phyloP scores from a whole-genome alignment of 2,113 vertebrate species.

The Aphelocoma coerulescens region DNA sequence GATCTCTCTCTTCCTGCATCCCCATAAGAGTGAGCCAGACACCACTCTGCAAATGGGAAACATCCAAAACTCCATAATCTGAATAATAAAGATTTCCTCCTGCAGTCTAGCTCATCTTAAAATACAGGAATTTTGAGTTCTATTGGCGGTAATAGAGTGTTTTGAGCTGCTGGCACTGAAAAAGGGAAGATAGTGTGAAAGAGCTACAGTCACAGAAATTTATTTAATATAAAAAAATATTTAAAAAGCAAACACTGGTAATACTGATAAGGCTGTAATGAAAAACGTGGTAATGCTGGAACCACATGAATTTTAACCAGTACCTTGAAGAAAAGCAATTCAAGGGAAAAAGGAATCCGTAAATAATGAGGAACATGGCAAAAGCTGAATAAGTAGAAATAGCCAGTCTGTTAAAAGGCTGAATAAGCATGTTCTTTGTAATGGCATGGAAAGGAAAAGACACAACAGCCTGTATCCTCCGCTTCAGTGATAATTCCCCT shows the following conservation, averaged over 20 bases:
- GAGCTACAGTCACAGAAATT: not conserved
- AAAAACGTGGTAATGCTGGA: not conserved
- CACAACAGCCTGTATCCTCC: not conserved
- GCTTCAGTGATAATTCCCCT: not conserved
- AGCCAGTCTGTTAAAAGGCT: slow-evolving; percentile 22
- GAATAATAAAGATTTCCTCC: not conserved
- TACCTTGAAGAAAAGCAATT: slow-evolving; percentile 7
- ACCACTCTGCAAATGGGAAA: not conserved
- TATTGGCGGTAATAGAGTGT: rapidly evolving
- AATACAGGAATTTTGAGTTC: not conserved
- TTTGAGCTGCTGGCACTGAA: not conserved
- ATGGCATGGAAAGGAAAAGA: not conserved
- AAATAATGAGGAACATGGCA: slow-evolving; percentile 50
- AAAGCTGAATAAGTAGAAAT: slow-evolving; percentile 52
- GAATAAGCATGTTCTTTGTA: slow-evolving; percentile 52
- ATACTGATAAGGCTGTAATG: not conserved
- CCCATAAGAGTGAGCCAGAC: not conserved
- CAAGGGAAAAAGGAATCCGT: slow-evolving; percentile 10
- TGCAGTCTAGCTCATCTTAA: not conserved
- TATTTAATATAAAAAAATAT: not conserved
- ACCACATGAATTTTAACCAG: slow-evolving; percentile 23
- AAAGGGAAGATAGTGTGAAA: not conserved
- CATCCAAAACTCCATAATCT: not conserved
- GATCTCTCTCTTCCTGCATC: not conserved
- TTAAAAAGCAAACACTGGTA: not conserved